Conservation (phyloP, 2,888 invertebrate species). For the Pachymerium ferrugineum region DNA sequence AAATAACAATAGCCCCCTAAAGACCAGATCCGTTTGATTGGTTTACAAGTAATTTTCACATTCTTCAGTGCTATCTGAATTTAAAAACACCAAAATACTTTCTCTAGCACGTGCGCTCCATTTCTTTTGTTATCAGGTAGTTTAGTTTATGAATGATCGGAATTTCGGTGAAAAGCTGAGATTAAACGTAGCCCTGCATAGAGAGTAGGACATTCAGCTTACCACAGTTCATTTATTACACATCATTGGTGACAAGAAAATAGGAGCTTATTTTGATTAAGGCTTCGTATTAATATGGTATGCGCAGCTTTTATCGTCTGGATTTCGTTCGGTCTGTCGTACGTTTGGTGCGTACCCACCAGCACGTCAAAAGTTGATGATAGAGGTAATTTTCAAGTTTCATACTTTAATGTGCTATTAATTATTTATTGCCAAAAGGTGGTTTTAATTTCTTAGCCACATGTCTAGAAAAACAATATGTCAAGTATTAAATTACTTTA, state of each 20-base stretch:
- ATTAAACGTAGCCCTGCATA: neutral
- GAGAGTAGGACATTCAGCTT: neutral
- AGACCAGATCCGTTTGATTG: no score
- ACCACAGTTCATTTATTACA: neutral
- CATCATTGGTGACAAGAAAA: neutral
- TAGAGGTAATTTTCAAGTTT: neutral
- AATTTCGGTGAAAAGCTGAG: neutral
- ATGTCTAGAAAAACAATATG: no score
- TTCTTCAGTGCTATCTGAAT: no score
- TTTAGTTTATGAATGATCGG: neutral
- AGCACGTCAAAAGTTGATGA: neutral
- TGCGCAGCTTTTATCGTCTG: no score
- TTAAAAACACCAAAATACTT: no score
- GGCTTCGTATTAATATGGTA: no score
- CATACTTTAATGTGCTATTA: neutral
- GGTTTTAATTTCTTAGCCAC: no score
- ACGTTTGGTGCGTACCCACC: neutral
- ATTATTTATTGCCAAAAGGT: neutral
- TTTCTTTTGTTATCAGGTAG: neutral
- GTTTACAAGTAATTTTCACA: no score
- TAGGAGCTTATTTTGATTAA: neutral
- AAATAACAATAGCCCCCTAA: no score
- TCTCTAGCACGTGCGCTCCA: no score
- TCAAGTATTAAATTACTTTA: no score
- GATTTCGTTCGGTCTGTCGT: no score